Conservation (phyloP, 2,888 invertebrate genomes). For the Lithophane semibrunnea region DNA sequence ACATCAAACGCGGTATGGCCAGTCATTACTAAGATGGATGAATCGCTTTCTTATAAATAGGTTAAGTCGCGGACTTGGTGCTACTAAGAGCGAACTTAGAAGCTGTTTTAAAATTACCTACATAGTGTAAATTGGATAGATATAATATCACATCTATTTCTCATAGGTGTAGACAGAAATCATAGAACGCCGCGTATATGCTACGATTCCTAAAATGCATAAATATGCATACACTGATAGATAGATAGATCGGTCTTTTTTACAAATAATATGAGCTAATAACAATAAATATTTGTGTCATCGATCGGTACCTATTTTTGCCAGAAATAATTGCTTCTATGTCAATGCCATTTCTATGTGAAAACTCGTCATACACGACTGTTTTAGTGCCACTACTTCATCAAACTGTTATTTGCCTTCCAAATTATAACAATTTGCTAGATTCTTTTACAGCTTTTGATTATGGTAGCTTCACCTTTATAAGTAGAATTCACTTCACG, state of each 20-base stretch:
- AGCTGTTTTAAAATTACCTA: slow-evolving; percentile 14
- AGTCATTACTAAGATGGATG: slow-evolving; percentile 71
- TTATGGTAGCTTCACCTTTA: slow-evolving; percentile 15
- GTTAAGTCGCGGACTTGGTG: slow-evolving; percentile 28
- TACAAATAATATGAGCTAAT: too few relatives aligned
- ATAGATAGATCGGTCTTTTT: too few relatives aligned
- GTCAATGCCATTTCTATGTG: slow-evolving; percentile 1
- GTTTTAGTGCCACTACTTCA: slow-evolving; percentile 3
- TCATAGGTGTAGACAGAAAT: neutral
- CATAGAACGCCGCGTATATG: too few relatives aligned
- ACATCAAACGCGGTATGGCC: slow-evolving; percentile 63
- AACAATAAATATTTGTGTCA: neutral
- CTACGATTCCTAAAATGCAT: neutral
- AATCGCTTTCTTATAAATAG: slow-evolving; percentile 64
- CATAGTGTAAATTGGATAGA: neutral
- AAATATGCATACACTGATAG: neutral
- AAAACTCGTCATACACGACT: slow-evolving; percentile 4
- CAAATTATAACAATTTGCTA: slow-evolving; percentile 10
- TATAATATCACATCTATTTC: neutral
- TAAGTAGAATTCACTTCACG: slow-evolving; percentile 10
- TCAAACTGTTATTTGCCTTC: slow-evolving; percentile 29
- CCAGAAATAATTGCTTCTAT: neutral
- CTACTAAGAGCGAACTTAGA: slow-evolving; percentile 45
- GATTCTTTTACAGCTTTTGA: slow-evolving; percentile 3
- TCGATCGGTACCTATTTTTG: neutral